These are phyloP conservation scores for Pogona vitticeps DNA, from an alignment of 2,113 vertebrate genomes.

Conservation along the genomic window DNA sequence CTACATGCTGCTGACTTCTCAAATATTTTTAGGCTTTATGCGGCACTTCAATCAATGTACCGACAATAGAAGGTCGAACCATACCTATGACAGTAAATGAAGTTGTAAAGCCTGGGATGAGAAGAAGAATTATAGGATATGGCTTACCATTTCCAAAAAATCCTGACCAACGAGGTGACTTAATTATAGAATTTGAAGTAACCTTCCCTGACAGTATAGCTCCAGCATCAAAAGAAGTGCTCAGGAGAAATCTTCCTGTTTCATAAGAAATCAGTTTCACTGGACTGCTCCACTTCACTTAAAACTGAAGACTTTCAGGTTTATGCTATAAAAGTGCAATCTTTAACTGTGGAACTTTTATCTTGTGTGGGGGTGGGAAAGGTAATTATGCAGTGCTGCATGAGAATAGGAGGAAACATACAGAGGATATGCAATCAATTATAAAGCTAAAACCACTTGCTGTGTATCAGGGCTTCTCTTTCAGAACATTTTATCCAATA, in stretches of 20 bases:
- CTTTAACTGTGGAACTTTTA: conserved; percentile 75
- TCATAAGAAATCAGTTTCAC: conserved; percentile 78
- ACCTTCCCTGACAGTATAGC: conserved; percentile 92
- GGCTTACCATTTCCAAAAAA: conserved; percentile 95
- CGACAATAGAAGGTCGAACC: conserved; percentile 93
- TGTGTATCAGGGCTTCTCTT: conserved; percentile 68
- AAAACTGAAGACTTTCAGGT: conserved; percentile 76
- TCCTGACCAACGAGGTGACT: conserved; percentile 93
- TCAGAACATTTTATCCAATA: conserved; percentile 60
- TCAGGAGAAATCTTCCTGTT: conserved; percentile 94
- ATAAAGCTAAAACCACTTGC: conserved; percentile 63
- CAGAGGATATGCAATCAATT: conserved; percentile 68
- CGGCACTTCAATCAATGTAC: conserved; percentile 94
- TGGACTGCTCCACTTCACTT: conserved; percentile 74
- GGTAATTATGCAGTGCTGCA: conserved; percentile 66
- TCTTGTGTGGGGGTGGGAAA: conserved; percentile 54
- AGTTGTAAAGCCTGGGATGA: conserved; percentile 96
- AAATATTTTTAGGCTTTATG: conserved; percentile 88
- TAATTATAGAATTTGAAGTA: conserved; percentile 97
- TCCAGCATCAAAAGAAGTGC: conserved; percentile 92
- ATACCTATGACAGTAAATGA: conserved; percentile 97
- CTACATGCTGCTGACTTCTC: neutral
- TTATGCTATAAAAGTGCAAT: conserved; percentile 80
- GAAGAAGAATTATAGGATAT: conserved; percentile 92
- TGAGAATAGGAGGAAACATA: conserved; percentile 61